Evolutionary conservation across 2,113 vertebrate species (phyloP).

Genomic region (Arizona elegans): DNA sequence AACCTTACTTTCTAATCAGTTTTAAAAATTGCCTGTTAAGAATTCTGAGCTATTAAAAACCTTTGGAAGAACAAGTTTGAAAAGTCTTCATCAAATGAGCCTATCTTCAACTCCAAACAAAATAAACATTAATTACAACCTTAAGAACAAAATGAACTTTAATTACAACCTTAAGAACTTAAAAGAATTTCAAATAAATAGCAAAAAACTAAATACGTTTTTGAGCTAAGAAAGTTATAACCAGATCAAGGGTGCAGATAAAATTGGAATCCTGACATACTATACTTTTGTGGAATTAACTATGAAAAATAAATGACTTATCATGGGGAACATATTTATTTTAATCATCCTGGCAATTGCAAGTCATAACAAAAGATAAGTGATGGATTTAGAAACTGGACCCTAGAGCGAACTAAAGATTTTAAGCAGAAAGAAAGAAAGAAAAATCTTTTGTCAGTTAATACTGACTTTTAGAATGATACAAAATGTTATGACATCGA

Average conservation of each 20-base stretch:
- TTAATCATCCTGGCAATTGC: background rate
- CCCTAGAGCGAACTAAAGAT: background rate
- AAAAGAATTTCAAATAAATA: background rate
- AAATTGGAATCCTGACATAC: background rate
- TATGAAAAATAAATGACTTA: background rate
- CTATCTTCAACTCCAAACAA: background rate
- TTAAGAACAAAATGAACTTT: background rate
- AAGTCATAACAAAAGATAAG: background rate
- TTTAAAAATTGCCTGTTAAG: background rate
- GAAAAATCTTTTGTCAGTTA: background rate
- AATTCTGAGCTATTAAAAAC: background rate
- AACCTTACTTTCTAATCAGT: background rate
- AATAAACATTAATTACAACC: background rate
- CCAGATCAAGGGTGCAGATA: background rate
- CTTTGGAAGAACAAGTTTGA: background rate
- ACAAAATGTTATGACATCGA: background rate
- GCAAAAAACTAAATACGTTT: background rate
- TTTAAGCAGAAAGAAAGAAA: background rate
- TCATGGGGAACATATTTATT: background rate
- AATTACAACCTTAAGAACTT: no score
- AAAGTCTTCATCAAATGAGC: background rate
- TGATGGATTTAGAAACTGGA: background rate
- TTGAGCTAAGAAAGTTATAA: background rate
- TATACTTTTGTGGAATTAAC: background rate
- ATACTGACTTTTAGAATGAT: background rate